Evolutionary conservation across 2,797 vertebrate genomes (phyloP).

Genomic region (Scarus forsteni): DNA sequence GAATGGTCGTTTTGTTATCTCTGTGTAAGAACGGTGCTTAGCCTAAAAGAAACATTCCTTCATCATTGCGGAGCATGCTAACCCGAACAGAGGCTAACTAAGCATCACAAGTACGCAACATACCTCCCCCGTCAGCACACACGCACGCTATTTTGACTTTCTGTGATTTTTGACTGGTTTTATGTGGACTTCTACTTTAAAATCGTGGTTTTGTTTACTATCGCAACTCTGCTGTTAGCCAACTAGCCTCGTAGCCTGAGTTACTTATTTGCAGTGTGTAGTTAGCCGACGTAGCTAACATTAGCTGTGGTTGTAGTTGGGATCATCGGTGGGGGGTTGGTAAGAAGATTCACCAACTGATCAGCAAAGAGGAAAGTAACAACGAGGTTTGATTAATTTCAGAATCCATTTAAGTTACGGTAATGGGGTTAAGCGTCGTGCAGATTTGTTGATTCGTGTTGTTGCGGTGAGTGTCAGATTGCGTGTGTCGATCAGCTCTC

Average conservation of each 20-base stretch:
- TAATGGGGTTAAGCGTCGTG: neutral
- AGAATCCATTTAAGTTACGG: neutral
- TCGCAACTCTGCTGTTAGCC: slow-evolving; percentile 11
- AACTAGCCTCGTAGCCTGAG: slow-evolving; percentile 37
- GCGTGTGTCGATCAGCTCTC: slow-evolving; percentile 20
- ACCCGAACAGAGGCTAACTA: slow-evolving; percentile 35
- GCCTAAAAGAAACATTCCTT: slow-evolving; percentile 67
- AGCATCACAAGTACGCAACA: slow-evolving; percentile 3
- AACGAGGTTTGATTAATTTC: neutral
- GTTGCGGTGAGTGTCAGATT: neutral
- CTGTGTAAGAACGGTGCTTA: slow-evolving; percentile 26
- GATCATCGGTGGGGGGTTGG: slow-evolving; percentile 48
- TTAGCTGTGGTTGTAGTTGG: slow-evolving; percentile 43
- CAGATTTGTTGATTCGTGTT: neutral
- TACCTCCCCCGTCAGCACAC: neutral
- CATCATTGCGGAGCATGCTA: slow-evolving; percentile 62
- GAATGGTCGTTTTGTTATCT: neutral
- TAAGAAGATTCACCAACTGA: slow-evolving; percentile 6
- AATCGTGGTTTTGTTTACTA: slow-evolving; percentile 9
- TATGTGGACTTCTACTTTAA: too few relatives aligned
- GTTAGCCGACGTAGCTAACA: slow-evolving; percentile 48
- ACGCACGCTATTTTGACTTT: neutral
- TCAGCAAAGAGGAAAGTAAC: neutral
- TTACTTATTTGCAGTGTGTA: slow-evolving; percentile 44
- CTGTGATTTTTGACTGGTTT: accelerated